Base-by-base conservation (phyloP, 2,888 invertebrate genomes). In the Zygothrica quintamaculata region DNA sequence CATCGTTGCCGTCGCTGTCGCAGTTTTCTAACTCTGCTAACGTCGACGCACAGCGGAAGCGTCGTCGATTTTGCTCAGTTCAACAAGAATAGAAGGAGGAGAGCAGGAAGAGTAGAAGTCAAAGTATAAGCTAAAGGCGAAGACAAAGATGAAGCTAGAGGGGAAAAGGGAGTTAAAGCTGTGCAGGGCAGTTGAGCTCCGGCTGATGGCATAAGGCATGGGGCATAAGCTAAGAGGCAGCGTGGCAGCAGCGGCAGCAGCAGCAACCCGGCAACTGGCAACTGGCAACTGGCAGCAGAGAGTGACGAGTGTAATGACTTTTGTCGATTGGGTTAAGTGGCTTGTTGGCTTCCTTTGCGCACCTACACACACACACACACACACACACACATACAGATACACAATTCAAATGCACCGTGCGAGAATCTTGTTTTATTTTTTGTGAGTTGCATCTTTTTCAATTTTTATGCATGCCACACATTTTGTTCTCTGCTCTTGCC, bases 321-420 rank as follows among this genome's bases (percentile, higher is more conserved):
- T 88, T 89, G 89, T 85, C 88, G 88, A 89, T 88, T 89, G 89
- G 88, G 89, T 88, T 89, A 88, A 88, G 88, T 89, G 88, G 88
- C 87, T 88, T 85, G 87, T 88, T 88, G 87, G 79, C 86, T 78
- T 82, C 86, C 77, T 79, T 82, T 62, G 62, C 65, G 65, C 79
- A 64, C 76, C 66, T 69, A 65, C 74, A 71, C 78, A 69, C 36
- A 69, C 16, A 61, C 65, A 59, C 9, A 36, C 22, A 46, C 46
- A 57, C 39, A 34, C 37, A 48, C 47, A 62, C 58, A 43, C 50
- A 42, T 37, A 44, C 52, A 40, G 51, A 40, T 61, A 52, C 58
- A 56, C 36, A 52, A 59, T 76, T 78, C 70, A 70, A 82, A 59
- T 82, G 69, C 79, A 66, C 40, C 75, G 74, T 79, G 69, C 57